A percentile compares a stretch with the other conserved stretches of the same genome.
These are phyloP conservation scores for Rhabdornis inornatus DNA, from an alignment of 2,113 vertebrate species.

Conservation along the genomic window DNA sequence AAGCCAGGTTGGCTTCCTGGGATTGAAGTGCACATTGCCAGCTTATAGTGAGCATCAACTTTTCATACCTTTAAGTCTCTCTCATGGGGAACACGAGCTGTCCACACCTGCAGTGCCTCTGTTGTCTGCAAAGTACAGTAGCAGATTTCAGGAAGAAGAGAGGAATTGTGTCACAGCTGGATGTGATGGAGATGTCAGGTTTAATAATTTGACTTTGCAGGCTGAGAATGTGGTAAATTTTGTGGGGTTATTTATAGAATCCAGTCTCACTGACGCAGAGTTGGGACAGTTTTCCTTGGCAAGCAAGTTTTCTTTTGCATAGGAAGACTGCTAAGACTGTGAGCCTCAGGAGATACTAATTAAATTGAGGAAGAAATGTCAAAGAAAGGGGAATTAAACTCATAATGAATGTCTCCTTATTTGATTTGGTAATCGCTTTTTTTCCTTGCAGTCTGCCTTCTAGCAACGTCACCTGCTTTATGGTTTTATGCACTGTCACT, in stretches of 20 bases:
- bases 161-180: slow-evolving; percentile 1
- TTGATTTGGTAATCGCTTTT: neutral
- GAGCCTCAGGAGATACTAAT: slow-evolving; percentile 15
- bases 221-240: slow-evolving; percentile 61
- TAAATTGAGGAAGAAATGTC: slow-evolving; percentile 35
- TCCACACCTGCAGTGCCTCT: neutral
- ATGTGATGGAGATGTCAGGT: slow-evolving; percentile 59
- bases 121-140: neutral
- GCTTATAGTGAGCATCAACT: neutral
- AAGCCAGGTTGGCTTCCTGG: neutral
- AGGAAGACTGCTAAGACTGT: neutral
- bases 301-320: slow-evolving; percentile 37
- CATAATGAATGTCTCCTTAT: neutral
- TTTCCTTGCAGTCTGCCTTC: neutral
- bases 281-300: slow-evolving; percentile 40
- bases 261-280: slow-evolving; percentile 4
- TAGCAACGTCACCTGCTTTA: neutral
- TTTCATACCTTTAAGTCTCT: neutral
- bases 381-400: slow-evolving; percentile 12
- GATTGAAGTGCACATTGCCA: neutral
- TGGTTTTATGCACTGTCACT: neutral
- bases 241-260: slow-evolving; percentile 63
- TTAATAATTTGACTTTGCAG: slow-evolving; percentile 62
- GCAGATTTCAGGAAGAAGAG: neutral
- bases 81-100: neutral